A percentile compares a stretch with the other conserved stretches of the same genome.
phyloP scores from a whole-genome alignment of 2,797 vertebrate genomes.

The Choloepus didactylus region DNA sequence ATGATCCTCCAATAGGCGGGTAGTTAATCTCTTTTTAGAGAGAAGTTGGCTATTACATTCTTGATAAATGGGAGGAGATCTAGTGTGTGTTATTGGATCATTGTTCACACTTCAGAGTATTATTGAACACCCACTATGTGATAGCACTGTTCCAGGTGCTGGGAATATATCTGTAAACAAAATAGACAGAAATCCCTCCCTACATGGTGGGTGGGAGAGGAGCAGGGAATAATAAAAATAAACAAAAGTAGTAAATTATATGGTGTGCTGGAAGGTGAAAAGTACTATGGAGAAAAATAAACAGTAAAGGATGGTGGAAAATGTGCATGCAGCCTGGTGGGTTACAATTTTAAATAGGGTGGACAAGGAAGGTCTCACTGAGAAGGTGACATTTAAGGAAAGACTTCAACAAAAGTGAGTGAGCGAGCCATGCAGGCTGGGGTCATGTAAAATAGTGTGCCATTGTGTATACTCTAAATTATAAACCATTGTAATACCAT shows the following conservation, averaged over 20 bases:
- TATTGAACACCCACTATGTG: constrained; percentile 5
- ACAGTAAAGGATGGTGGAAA: background rate
- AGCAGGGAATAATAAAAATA: background rate
- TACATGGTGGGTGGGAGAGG: too few relatives aligned
- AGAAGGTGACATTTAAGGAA: constrained; percentile 17
- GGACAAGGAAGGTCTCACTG: background rate
- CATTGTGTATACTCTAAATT: background rate
- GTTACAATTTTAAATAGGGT: constrained; percentile 30
- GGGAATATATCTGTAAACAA: background rate
- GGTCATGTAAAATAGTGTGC: background rate
- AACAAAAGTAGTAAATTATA: background rate
- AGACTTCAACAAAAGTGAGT: background rate
- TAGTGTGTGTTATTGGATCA: background rate
- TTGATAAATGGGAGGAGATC: constrained; percentile 35
- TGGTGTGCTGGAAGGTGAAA: background rate
- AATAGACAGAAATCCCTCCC: background rate
- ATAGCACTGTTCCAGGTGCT: background rate
- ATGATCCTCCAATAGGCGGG: background rate
- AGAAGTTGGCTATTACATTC: constrained; percentile 12
- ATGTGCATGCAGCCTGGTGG: background rate
- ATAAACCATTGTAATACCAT: background rate
- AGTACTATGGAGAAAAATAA: background rate
- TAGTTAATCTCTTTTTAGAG: constrained; percentile 33
- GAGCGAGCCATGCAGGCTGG: background rate
- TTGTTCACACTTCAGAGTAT: constrained; percentile 8